These are phyloP conservation scores for Caenorhabditis sulstoni DNA, from an alignment of 2,888 invertebrate genomes.

Conservation along the genomic window DNA sequence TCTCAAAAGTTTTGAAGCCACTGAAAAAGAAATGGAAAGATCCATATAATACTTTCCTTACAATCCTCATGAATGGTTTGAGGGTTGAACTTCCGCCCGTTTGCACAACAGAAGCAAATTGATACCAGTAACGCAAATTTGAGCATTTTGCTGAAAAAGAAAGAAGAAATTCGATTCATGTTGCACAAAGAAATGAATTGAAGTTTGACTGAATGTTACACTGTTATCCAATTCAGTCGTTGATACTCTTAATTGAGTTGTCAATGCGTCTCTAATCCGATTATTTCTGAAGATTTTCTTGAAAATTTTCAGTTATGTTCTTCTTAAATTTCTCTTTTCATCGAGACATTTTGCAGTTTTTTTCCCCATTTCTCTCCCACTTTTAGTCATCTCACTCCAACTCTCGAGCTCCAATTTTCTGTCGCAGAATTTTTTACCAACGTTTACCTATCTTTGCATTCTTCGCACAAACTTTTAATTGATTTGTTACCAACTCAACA, in stretches of 20 bases:
- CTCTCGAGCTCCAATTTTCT: too few relatives aligned
- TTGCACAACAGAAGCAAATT: neutral
- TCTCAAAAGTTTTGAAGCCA: conserved; percentile 13
- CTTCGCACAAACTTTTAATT: too few relatives aligned
- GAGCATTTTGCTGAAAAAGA: conserved; percentile 51
- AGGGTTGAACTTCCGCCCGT: too few relatives aligned
- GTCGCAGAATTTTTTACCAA: too few relatives aligned
- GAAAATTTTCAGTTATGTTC: neutral
- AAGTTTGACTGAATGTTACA: conserved; percentile 15
- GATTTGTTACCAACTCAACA: too few relatives aligned
- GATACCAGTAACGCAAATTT: conserved; percentile 27
- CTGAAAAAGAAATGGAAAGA: conserved; percentile 12
- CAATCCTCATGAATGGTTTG: too few relatives aligned
- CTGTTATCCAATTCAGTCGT: conserved; percentile 17
- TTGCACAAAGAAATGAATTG: neutral
- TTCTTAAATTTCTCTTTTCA: neutral
- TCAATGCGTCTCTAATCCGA: conserved; percentile 36
- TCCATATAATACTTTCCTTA: too few relatives aligned
- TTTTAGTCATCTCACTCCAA: too few relatives aligned
- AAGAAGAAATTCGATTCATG: too few relatives aligned
- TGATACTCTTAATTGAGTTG: conserved; percentile 45
- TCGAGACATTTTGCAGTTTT: too few relatives aligned
- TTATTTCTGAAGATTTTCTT: conserved; percentile 24
- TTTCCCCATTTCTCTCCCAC: too few relatives aligned
- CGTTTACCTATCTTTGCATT: too few relatives aligned